Conservation (phyloP, 2,888 invertebrate species). For the Cotesia congregata region DNA sequence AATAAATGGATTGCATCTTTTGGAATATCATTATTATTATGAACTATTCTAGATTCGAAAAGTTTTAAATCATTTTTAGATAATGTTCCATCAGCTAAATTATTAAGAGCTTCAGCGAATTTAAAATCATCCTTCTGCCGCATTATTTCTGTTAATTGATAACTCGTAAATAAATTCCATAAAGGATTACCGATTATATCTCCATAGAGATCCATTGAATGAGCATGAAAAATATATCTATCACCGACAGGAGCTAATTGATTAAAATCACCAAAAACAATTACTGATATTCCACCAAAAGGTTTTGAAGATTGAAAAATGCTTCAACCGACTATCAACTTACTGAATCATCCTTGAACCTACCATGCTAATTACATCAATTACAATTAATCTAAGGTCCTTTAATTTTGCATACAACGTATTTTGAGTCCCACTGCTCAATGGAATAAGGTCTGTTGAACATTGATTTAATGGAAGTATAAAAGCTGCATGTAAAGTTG, state of each 20-base stretch:
- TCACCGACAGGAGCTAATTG: conserved; percentile 60
- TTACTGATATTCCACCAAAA: conserved; percentile 60
- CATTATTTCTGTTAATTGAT: conserved; percentile 57
- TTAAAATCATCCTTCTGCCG: conserved; percentile 54
- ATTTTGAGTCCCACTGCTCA: neutral
- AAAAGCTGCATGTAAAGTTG: conserved; percentile 52
- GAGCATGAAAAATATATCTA: conserved; percentile 46
- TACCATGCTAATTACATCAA: conserved; percentile 64
- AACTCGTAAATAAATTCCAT: conserved; percentile 53
- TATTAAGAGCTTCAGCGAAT: conserved; percentile 55
- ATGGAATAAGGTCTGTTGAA: neutral
- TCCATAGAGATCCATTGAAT: conserved; percentile 23
- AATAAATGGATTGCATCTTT: too few relatives aligned
- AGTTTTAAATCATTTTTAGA: neutral
- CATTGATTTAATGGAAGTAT: neutral
- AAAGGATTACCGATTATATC: conserved; percentile 41
- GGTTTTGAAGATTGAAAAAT: conserved; percentile 52
- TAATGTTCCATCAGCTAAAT: conserved; percentile 43
- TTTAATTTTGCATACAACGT: conserved; percentile 46
- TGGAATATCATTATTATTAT: too few relatives aligned
- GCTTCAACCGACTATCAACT: conserved; percentile 49
- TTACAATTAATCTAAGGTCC: conserved; percentile 54
- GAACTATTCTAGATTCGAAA: neutral
- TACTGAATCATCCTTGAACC: conserved; percentile 50
- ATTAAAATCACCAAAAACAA: conserved; percentile 61